Conservation (phyloP, 2,797 vertebrate species). For the Falco naumanni region DNA sequence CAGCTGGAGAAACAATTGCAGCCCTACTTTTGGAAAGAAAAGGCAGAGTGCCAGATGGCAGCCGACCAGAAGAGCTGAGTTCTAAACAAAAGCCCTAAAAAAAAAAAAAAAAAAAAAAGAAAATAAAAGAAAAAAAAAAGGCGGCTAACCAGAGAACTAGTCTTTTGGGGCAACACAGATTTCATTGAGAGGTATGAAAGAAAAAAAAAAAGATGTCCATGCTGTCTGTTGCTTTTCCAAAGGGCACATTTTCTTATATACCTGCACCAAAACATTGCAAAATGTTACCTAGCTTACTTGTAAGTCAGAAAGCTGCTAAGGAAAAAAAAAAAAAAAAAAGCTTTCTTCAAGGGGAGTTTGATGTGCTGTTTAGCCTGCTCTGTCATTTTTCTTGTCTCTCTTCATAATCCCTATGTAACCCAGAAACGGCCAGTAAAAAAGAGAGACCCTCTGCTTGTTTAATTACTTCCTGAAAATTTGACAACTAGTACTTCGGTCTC, state of each 20-base stretch:
- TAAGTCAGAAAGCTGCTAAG: slow-evolving; percentile 22
- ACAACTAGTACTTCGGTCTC: slow-evolving; percentile 72
- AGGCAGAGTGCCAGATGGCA: slow-evolving; percentile 62
- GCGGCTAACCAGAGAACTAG: not conserved
- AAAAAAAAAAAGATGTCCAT: not conserved
- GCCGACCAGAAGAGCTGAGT: slow-evolving; percentile 5
- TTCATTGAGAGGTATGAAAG: not conserved
- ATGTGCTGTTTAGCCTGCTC: slow-evolving; percentile 65
- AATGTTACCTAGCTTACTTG: not conserved
- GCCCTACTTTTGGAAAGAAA: slow-evolving; percentile 41
- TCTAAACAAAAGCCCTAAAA: slow-evolving; percentile 40
- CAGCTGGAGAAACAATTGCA: slow-evolving; percentile 56
- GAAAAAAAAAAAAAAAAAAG: not conserved
- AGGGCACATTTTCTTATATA: not conserved
- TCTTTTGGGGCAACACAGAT: slow-evolving; percentile 6
- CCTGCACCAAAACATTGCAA: not conserved
- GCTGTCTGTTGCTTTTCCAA: not conserved
- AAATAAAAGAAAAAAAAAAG: not conserved
- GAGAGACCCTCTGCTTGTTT: slow-evolving; percentile 79
- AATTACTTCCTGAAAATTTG: slow-evolving; percentile 84
- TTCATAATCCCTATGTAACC: slow-evolving; percentile 82
- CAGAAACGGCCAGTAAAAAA: slow-evolving; percentile 80
- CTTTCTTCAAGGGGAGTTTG: slow-evolving; percentile 58
- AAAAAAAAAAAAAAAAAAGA: not conserved
- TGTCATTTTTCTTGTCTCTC: slow-evolving; percentile 82